These are phyloP conservation scores for Leptinotarsa haldemani DNA, from an alignment of 2,888 invertebrate genomes.

Conservation along the genomic window DNA sequence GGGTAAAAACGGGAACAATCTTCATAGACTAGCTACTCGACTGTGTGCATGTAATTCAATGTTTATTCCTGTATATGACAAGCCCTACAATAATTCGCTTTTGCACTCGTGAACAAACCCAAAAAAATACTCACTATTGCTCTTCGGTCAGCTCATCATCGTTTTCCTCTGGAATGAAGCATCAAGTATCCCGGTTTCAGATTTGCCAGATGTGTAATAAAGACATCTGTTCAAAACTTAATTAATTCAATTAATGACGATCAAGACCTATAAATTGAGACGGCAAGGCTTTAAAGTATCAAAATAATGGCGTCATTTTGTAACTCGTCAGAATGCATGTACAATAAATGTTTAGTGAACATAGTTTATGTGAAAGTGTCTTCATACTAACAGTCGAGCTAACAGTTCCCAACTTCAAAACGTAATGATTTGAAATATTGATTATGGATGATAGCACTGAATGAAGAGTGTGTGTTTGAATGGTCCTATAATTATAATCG, in stretches of 20 bases:
- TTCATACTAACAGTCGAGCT: neutral
- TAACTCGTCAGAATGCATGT: neutral
- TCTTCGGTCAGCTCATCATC: neutral
- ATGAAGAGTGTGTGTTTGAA: neutral
- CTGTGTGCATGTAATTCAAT: no score
- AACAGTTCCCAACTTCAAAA: no score
- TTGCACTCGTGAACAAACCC: no score
- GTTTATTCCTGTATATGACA: no score
- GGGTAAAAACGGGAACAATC: no score
- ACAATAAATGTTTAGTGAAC: neutral
- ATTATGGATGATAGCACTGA: no score
- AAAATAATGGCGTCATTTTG: neutral
- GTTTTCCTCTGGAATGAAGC: neutral
- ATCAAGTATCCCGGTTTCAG: constrained; percentile 26
- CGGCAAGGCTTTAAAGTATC: neutral
- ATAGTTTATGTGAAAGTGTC: neutral
- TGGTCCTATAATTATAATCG: no score
- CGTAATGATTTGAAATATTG: no score
- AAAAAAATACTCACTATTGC: neutral
- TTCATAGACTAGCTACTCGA: no score
- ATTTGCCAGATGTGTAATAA: constrained; percentile 36
- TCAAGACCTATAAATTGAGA: constrained; percentile 20
- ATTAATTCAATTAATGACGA: constrained; percentile 32
- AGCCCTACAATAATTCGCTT: no score
- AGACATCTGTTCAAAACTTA: constrained; percentile 36